These are phyloP conservation scores for Burhinus bistriatus DNA, from an alignment of 2,113 vertebrate species.

Conservation along the genomic window DNA sequence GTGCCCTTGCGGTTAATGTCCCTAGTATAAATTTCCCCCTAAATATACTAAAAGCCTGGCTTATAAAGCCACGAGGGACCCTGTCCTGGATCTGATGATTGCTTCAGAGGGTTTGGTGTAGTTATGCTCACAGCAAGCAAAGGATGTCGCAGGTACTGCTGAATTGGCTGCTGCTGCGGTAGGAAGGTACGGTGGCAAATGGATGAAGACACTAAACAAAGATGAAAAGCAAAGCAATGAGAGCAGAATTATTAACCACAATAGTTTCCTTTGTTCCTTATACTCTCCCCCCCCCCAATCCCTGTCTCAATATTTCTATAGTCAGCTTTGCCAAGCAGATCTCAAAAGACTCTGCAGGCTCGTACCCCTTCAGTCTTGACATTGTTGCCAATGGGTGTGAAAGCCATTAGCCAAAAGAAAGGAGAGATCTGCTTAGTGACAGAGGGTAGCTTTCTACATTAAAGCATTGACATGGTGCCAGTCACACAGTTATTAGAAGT, in stretches of 20 bases:
- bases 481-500: slow-evolving; percentile 68
- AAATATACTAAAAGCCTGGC: background rate
- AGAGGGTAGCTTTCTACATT: slow-evolving; percentile 65
- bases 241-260: background rate
- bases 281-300: too few relatives aligned
- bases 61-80: background rate
- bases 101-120: background rate
- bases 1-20: background rate
- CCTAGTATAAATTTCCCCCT: background rate
- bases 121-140: background rate
- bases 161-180: background rate
- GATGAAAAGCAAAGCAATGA: background rate
- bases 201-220: background rate
- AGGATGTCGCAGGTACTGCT: background rate
- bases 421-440: slow-evolving; percentile 66
- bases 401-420: slow-evolving; percentile 66
- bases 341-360: background rate
- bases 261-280: background rate
- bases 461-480: slow-evolving; percentile 72
- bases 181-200: background rate
- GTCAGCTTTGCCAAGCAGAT: background rate
- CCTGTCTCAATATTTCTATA: background rate
- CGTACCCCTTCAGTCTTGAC: background rate
- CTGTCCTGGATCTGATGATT: background rate
- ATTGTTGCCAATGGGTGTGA: slow-evolving; percentile 51